Conservation (phyloP, 1,140 invertebrate species). For the Dufourea novaeangliae region DNA sequence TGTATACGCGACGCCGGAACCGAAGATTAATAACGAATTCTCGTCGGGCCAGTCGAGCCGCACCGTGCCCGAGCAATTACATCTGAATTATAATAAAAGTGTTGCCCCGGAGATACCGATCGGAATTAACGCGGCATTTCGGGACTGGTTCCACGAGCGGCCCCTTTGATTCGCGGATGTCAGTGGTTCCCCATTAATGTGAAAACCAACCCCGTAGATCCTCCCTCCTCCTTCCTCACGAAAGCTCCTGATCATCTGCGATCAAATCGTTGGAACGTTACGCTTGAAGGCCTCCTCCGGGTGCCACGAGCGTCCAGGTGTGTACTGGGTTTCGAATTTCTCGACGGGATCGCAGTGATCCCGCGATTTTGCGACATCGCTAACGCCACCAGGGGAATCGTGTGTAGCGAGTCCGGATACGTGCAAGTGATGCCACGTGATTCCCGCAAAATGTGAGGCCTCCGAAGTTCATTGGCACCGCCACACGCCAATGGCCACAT, state of each 20-base stretch:
- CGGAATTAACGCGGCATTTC: background rate
- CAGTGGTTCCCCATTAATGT: constrained; percentile 13
- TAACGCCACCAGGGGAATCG: too few species aligned
- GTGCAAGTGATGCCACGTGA: constrained; percentile 47
- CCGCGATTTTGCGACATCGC: background rate
- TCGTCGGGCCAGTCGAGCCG: too few species aligned
- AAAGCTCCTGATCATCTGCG: background rate
- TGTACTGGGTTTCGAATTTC: background rate
- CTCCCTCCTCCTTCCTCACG: too few species aligned
- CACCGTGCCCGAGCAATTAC: background rate
- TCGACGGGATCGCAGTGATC: background rate
- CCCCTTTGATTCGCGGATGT: constrained; percentile 8
- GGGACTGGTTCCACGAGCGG: background rate
- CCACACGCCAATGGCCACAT: constrained; percentile 58
- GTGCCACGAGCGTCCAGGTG: background rate
- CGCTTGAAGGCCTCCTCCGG: background rate
- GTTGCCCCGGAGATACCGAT: constrained; percentile 1
- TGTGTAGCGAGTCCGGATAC: background rate
- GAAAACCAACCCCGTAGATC: constrained; percentile 8
- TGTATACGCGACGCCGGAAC: background rate
- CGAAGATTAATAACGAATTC: constrained; percentile 15
- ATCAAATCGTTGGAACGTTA: background rate
- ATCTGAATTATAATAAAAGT: constrained; percentile 16
- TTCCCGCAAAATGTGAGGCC: constrained; percentile 48
- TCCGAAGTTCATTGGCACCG: constrained; percentile 66